Conservation (phyloP, 2,888 invertebrate species). For the Athalia circularis region DNA sequence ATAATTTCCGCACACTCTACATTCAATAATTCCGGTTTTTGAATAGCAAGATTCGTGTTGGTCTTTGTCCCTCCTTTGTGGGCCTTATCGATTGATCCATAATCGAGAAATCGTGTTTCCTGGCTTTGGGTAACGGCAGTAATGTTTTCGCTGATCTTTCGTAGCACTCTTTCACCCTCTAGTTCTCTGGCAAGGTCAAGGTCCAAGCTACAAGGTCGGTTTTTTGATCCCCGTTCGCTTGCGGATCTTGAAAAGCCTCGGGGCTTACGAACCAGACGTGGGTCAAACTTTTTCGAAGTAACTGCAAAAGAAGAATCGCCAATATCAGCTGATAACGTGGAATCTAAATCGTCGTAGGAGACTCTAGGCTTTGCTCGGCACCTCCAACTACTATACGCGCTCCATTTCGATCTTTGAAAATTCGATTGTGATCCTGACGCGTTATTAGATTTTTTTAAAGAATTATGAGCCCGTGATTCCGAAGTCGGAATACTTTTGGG, state of each 20-base stretch:
- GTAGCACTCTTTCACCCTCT: conserved; percentile 62
- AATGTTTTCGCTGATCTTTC: conserved; percentile 66
- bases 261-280: conserved; percentile 65
- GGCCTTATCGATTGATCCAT: conserved; percentile 65
- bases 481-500: not conserved
- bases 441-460: not conserved
- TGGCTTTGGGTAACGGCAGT: conserved; percentile 60
- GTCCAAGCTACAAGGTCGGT: conserved; percentile 20
- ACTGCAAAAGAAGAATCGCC: conserved; percentile 77
- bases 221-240: conserved; percentile 60
- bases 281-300: conserved; percentile 76
- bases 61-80: conserved; percentile 12
- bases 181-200: conserved; percentile 44
- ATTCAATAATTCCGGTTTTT: no score
- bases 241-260: conserved; percentile 64
- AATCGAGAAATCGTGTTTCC: conserved; percentile 66
- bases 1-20: no score
- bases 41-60: not conserved
- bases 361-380: conserved; percentile 58
- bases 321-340: conserved; percentile 78
- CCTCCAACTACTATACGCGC: conserved; percentile 56
- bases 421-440: not conserved
- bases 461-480: no score
- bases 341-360: conserved; percentile 77
- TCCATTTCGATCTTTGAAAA: conserved; percentile 37